phyloP scores from a whole-genome alignment of 2,113 vertebrate genomes.

The Callospermophilus lateralis region DNA sequence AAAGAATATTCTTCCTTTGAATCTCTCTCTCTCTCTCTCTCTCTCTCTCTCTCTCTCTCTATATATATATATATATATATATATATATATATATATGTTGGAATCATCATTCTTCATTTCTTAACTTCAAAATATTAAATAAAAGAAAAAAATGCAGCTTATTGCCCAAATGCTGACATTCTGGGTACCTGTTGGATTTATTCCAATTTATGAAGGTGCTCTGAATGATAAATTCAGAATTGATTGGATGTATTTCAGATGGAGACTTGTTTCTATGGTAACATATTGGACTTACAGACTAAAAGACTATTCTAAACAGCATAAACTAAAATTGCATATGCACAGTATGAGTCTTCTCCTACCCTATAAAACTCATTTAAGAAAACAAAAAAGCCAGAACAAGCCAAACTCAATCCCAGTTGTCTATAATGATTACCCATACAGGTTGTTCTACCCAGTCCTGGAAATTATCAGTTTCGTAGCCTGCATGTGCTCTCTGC shows the following conservation, averaged over 20 bases:
- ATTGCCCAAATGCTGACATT: constrained; percentile 2
- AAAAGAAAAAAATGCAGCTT: constrained; percentile 34
- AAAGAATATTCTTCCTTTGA: constrained; percentile 28
- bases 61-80: too few relatives aligned
- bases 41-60: too few relatives aligned
- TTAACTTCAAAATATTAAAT: constrained; percentile 51
- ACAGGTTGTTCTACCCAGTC: not conserved
- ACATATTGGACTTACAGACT: constrained; percentile 67
- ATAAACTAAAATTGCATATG: constrained; percentile 66
- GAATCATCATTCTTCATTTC: constrained; percentile 26
- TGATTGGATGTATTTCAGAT: constrained; percentile 62
- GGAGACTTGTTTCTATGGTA: constrained; percentile 72
- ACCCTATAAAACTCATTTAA: constrained; percentile 49
- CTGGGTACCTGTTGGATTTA: constrained; percentile 46
- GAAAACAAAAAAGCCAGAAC: not conserved
- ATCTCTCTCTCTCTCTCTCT: not conserved
- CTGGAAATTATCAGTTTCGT: not conserved
- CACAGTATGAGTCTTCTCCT: not conserved
- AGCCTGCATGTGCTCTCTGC: not conserved
- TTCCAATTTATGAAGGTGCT: constrained; percentile 66
- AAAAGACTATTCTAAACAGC: constrained; percentile 55
- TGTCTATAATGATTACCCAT: not conserved
- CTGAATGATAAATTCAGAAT: constrained; percentile 74
- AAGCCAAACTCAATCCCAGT: not conserved
- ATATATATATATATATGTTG: not conserved